These are phyloP conservation scores for Neoniphon sammara DNA, from an alignment of 2,797 vertebrate genomes.

Conservation along the genomic window DNA sequence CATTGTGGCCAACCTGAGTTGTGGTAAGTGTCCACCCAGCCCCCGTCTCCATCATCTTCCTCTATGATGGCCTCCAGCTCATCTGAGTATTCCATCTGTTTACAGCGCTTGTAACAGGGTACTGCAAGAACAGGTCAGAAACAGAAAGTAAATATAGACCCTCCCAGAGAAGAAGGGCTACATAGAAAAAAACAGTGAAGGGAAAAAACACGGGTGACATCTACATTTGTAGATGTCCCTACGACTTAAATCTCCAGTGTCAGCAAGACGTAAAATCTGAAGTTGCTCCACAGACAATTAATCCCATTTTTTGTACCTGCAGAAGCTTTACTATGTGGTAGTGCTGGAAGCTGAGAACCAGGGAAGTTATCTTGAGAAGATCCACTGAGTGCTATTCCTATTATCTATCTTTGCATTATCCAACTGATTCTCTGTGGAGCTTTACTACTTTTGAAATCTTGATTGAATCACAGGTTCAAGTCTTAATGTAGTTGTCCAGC, in stretches of 20 bases:
- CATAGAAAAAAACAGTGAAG: not conserved
- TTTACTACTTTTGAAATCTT: not conserved
- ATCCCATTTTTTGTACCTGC: too few relatives aligned
- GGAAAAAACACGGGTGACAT: too few relatives aligned
- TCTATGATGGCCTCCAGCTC: constrained; percentile 99
- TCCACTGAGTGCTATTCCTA: not conserved
- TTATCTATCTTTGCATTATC: not conserved
- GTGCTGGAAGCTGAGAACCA: too few relatives aligned
- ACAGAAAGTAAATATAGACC: not conserved
- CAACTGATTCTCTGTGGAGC: not conserved
- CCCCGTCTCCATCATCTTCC: constrained; percentile 98
- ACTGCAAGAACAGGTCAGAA: constrained; percentile 75
- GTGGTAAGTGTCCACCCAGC: constrained; percentile 99
- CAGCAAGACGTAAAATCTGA: too few relatives aligned
- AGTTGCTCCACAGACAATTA: too few relatives aligned
- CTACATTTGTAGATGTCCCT: too few relatives aligned
- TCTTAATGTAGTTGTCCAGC: not conserved
- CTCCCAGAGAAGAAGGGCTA: not conserved
- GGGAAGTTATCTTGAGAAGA: not conserved
- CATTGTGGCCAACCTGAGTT: constrained; percentile 88
- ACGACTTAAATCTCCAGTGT: too few relatives aligned
- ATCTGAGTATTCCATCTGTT: constrained; percentile 99
- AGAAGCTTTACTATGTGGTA: too few relatives aligned
- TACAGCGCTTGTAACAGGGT: constrained; percentile 98
- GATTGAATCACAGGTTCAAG: not conserved